Conservation (phyloP, 2,113 vertebrate genomes). For the Gila orcuttii region DNA sequence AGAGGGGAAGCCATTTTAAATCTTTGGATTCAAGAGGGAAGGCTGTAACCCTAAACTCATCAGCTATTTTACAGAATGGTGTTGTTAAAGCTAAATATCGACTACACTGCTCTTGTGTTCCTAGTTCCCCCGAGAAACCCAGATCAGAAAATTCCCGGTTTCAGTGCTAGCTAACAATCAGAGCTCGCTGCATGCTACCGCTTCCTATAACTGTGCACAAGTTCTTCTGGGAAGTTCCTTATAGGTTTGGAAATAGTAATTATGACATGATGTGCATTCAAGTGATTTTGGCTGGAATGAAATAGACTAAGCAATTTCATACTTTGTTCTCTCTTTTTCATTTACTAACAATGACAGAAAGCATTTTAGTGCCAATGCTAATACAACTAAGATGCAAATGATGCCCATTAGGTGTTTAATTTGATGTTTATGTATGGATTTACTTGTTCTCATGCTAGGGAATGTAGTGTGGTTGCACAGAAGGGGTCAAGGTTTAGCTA, state of each 20-base stretch:
- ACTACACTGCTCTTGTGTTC: not conserved
- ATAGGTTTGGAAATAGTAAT: not conserved
- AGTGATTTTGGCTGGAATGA: not conserved
- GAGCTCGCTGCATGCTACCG: not conserved
- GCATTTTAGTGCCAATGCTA: no score
- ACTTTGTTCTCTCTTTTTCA: not conserved
- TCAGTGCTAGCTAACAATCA: not conserved
- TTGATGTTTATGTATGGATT: no score
- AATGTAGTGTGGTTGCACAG: no score
- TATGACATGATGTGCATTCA: not conserved
- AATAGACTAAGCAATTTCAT: not conserved
- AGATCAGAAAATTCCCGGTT: not conserved
- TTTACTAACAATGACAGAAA: not conserved
- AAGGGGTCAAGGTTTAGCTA: no score
- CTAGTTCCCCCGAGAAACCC: not conserved
- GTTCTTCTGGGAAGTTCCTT: not conserved
- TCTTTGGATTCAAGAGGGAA: not conserved
- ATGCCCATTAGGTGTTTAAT: no score
- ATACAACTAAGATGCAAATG: no score
- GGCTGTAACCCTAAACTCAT: not conserved
- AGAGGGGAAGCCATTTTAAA: slow-evolving; percentile 3
- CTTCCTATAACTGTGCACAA: not conserved
- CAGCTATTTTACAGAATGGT: not conserved
- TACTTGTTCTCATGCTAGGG: no score
- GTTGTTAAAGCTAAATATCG: slow-evolving; percentile 10